Evolutionary conservation across 2,113 vertebrate genomes (phyloP).

Genomic region (Chamaea fasciata): DNA sequence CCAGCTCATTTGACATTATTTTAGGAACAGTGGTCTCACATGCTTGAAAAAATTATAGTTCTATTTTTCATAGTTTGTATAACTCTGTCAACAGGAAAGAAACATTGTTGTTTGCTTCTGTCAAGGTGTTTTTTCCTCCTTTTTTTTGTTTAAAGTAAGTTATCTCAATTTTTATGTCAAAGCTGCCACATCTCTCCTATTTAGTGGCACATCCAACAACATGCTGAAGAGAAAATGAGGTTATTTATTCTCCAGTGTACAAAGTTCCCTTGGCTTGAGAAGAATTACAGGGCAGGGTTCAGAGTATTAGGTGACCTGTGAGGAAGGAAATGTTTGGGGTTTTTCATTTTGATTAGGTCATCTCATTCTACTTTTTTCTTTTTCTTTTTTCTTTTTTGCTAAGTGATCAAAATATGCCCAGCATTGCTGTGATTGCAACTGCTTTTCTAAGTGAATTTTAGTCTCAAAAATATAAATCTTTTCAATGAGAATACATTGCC

Average conservation of each 20-base stretch:
- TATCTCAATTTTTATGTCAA: not conserved
- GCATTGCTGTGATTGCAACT: not conserved
- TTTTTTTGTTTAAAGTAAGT: not conserved
- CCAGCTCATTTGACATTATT: not conserved
- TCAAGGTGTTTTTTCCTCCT: fast-evolving
- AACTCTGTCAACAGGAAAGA: not conserved
- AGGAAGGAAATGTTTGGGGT: not conserved
- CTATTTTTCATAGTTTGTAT: not conserved
- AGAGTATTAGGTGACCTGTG: not conserved
- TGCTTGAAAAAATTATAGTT: not conserved
- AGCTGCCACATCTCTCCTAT: not conserved
- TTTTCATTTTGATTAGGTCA: not conserved
- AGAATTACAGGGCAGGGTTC: not conserved
- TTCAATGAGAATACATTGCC: not conserved
- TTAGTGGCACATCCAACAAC: not conserved
- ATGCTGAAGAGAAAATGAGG: not conserved
- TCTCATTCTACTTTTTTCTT: not conserved
- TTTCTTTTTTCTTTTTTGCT: not conserved
- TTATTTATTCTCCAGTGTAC: not conserved
- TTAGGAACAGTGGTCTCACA: not conserved
- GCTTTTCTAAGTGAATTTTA: not conserved
- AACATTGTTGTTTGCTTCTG: not conserved
- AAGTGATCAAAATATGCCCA: not conserved
- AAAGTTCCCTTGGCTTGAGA: not conserved
- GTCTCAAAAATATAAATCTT: not conserved